phyloP scores from a whole-genome alignment of 2,888 invertebrate genomes.

The Rhingia campestris region DNA sequence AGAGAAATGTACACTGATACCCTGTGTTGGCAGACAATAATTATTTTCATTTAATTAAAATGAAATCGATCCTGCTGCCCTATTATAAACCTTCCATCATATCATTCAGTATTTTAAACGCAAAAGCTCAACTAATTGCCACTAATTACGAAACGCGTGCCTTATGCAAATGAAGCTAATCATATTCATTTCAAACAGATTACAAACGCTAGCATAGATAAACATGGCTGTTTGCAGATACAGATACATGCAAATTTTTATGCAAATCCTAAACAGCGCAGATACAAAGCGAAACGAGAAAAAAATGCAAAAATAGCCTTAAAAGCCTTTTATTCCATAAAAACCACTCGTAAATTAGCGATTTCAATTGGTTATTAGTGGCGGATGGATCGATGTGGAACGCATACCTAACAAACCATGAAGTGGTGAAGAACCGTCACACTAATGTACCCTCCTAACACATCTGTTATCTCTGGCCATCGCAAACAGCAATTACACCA shows the following conservation, averaged over 20 bases:
- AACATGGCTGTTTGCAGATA: slow-evolving; percentile 15
- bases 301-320: slow-evolving; percentile 20
- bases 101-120: slow-evolving; percentile 6
- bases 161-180: slow-evolving; percentile 42
- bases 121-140: slow-evolving; percentile 35
- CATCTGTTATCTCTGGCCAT: slow-evolving; percentile 12
- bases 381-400: slow-evolving; percentile 16
- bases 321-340: background rate
- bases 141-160: slow-evolving; percentile 38
- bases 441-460: background rate
- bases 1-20: too few species aligned
- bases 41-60: background rate
- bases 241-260: slow-evolving; percentile 12
- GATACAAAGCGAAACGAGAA: slow-evolving; percentile 6
- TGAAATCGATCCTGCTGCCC: background rate
- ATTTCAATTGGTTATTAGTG: slow-evolving; percentile 7
- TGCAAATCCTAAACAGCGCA: slow-evolving; percentile 31
- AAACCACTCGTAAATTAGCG: slow-evolving; percentile 36
- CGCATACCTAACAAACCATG: slow-evolving; percentile 29
- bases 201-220: background rate
- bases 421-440: slow-evolving; percentile 11
- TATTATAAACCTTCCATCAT: background rate
- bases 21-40: too few species aligned
- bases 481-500: slow-evolving; percentile 20
- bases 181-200: slow-evolving; percentile 7